phyloP scores from a whole-genome alignment of 2,113 vertebrate species.

The Chinchilla lanigera region DNA sequence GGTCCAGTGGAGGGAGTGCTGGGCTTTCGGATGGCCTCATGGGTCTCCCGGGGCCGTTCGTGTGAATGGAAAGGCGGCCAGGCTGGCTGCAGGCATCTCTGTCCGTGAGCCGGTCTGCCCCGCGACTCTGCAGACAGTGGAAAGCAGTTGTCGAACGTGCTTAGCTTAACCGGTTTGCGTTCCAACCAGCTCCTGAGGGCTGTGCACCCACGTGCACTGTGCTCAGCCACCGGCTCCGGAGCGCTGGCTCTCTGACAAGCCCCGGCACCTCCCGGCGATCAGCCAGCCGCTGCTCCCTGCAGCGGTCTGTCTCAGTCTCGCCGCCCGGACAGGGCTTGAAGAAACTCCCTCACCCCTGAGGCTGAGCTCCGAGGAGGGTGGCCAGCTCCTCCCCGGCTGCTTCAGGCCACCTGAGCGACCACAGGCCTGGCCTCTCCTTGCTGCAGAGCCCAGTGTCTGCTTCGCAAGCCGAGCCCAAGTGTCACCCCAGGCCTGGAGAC shows the following conservation, averaged over 20 bases:
- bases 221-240: not conserved
- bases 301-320: too few species aligned
- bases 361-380: not conserved
- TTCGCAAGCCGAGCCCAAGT: not conserved
- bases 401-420: not conserved
- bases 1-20: not conserved
- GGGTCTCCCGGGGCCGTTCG: not conserved
- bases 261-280: not conserved
- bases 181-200: not conserved
- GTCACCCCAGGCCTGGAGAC: not conserved
- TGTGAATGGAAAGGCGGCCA: not conserved
- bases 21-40: not conserved
- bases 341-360: not conserved
- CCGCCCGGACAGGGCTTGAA: not conserved
- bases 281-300: not conserved
- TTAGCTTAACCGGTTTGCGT: constrained; percentile 45
- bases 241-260: constrained; percentile 25
- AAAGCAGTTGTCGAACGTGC: constrained; percentile 47
- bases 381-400: not conserved
- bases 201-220: not conserved
- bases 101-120: not conserved
- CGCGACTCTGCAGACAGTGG: not conserved
- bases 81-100: not conserved
- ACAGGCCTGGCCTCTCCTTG: not conserved
- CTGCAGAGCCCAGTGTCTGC: not conserved